phyloP scores from a whole-genome alignment of 2,113 vertebrate genomes.

The Astur gentilis region DNA sequence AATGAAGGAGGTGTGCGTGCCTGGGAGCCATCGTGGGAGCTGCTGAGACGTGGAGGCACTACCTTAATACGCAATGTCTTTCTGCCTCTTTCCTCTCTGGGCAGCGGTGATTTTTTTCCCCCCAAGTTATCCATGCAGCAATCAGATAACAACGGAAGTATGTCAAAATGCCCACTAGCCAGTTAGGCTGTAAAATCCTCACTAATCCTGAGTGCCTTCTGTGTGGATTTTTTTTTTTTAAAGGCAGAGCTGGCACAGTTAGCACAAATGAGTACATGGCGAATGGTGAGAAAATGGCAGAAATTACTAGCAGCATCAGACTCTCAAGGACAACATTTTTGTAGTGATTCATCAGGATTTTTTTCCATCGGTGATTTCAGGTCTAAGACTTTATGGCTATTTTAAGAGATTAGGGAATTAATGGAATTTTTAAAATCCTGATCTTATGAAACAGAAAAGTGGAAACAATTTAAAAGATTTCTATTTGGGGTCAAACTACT shows the following conservation, averaged over 20 bases:
- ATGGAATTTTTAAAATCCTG: not conserved
- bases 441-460: not conserved
- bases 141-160: not conserved
- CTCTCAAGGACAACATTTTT: not conserved
- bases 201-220: not conserved
- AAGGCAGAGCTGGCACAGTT: not conserved
- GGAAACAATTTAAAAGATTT: not conserved
- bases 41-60: not conserved
- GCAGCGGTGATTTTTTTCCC: not conserved
- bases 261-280: accelerated
- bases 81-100: not conserved
- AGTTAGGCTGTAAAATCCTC: not conserved
- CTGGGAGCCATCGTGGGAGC: not conserved
- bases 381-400: not conserved
- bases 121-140: not conserved
- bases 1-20: not conserved
- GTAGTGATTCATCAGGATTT: not conserved
- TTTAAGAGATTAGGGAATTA: not conserved
- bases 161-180: not conserved
- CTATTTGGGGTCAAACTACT: not conserved
- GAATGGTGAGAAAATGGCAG: not conserved
- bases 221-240: not conserved
- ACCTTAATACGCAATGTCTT: not conserved
- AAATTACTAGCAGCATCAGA: not conserved
- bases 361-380: not conserved